Evolutionary conservation across 2,888 invertebrate species (phyloP).

Genomic region (Parascotia fuliginaria): DNA sequence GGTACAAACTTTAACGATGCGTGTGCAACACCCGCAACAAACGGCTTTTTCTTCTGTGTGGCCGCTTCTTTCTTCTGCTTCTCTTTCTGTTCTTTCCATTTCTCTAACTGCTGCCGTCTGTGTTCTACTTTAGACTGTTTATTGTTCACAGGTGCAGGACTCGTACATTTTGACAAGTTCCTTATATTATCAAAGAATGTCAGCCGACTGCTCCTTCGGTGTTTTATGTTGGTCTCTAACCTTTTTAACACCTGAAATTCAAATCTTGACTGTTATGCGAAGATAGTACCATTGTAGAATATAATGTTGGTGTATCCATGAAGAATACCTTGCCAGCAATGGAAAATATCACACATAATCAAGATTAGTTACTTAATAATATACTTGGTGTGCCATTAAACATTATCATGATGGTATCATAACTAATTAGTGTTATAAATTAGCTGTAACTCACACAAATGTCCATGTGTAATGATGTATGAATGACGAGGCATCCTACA

Average conservation of each 20-base stretch:
- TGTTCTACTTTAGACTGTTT: slow-evolving; percentile 56
- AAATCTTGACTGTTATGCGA: slow-evolving; percentile 19
- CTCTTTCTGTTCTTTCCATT: slow-evolving; percentile 78
- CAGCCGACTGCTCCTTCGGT: slow-evolving; percentile 62
- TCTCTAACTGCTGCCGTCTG: slow-evolving; percentile 66
- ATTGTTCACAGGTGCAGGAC: slow-evolving; percentile 49
- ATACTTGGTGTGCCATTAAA: too few relatives aligned
- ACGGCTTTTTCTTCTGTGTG: slow-evolving; percentile 71
- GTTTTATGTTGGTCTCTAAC: slow-evolving; percentile 56
- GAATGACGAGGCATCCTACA: neutral
- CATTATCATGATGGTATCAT: too few relatives aligned
- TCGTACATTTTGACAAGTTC: slow-evolving; percentile 54
- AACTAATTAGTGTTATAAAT: too few relatives aligned
- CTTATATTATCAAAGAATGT: slow-evolving; percentile 66
- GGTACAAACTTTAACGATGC: slow-evolving; percentile 61
- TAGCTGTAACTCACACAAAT: too few relatives aligned
- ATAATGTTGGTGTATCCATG: slow-evolving; percentile 19
- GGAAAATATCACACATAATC: too few relatives aligned
- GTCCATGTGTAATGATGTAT: neutral
- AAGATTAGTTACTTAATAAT: too few relatives aligned
- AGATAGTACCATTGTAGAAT: neutral
- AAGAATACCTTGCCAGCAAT: slow-evolving; percentile 6
- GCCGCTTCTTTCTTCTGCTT: slow-evolving; percentile 65
- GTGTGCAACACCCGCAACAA: slow-evolving; percentile 63
- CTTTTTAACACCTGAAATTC: slow-evolving; percentile 67